phyloP scores from a whole-genome alignment of 2,113 vertebrate species.

The Silurus asotus region DNA sequence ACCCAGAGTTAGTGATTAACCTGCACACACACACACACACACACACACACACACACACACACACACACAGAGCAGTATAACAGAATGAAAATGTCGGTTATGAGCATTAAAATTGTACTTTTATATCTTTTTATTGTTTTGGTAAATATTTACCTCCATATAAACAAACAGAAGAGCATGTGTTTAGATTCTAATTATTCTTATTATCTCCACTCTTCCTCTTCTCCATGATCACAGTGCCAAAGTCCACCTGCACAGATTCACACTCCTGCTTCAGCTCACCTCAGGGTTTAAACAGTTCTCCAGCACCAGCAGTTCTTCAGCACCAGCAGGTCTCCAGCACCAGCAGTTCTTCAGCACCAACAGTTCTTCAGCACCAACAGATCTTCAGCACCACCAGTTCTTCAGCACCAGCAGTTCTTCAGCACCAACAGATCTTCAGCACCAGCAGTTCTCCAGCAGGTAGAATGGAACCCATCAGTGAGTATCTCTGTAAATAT shows the following conservation, averaged over 20 bases:
- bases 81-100: not conserved
- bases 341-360: too few species aligned
- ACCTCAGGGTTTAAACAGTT: too few species aligned
- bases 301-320: too few species aligned
- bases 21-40: conserved; percentile 15
- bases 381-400: too few species aligned
- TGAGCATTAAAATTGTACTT: not conserved
- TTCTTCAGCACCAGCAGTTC: too few species aligned
- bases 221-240: not conserved
- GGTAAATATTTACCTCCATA: not conserved
- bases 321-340: too few species aligned
- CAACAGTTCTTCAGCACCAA: too few species aligned
- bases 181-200: too few species aligned
- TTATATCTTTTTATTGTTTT: too few species aligned
- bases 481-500: conserved; percentile 54
- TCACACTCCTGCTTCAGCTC: too few species aligned
- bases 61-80: not conserved
- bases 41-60: too few species aligned
- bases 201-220: not conserved
- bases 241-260: conserved; percentile 24
- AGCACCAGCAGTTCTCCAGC: not conserved
- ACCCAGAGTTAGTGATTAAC: conserved; percentile 12
- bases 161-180: not conserved
- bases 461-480: conserved; percentile 56
- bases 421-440: too few species aligned